A percentile compares a stretch with the other conserved stretches of the same genome.
phyloP scores from a whole-genome alignment of 2,113 vertebrate species.

The Riparia riparia region DNA sequence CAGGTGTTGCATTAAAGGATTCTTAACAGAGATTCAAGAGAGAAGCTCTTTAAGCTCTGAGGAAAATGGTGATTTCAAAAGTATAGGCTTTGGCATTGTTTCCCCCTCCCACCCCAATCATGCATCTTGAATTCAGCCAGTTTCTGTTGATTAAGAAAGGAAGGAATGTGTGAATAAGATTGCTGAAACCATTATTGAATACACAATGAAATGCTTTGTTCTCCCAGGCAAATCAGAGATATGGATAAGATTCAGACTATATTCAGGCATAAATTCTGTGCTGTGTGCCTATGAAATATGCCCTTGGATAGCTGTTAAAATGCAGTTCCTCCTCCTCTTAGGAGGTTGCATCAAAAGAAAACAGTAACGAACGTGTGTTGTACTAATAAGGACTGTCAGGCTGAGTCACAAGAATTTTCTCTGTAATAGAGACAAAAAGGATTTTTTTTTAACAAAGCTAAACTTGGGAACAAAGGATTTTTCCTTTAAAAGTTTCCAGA shows the following conservation, averaged over 20 bases:
- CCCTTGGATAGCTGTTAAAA: constrained; percentile 38
- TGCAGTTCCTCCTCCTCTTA: neutral
- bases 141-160: constrained; percentile 52
- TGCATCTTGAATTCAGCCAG: constrained; percentile 3
- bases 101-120: neutral
- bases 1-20: neutral
- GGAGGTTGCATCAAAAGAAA: constrained; percentile 52
- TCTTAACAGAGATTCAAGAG: neutral
- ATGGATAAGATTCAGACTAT: constrained; percentile 29
- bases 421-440: neutral
- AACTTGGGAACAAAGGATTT: neutral
- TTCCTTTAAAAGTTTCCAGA: neutral
- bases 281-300: constrained; percentile 9
- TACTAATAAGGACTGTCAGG: constrained; percentile 19
- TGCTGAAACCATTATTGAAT: constrained; percentile 34
- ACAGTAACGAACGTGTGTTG: neutral
- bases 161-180: constrained; percentile 66
- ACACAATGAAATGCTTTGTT: constrained; percentile 68
- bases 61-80: constrained; percentile 24
- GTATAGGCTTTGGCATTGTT: neutral
- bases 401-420: neutral
- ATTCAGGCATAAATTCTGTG: constrained; percentile 20
- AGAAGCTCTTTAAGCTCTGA: neutral
- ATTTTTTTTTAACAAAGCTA: neutral
- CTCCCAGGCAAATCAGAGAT: constrained; percentile 39